phyloP scores from a whole-genome alignment of 2,113 vertebrate genomes.

The Rousettus leschenaultii region DNA sequence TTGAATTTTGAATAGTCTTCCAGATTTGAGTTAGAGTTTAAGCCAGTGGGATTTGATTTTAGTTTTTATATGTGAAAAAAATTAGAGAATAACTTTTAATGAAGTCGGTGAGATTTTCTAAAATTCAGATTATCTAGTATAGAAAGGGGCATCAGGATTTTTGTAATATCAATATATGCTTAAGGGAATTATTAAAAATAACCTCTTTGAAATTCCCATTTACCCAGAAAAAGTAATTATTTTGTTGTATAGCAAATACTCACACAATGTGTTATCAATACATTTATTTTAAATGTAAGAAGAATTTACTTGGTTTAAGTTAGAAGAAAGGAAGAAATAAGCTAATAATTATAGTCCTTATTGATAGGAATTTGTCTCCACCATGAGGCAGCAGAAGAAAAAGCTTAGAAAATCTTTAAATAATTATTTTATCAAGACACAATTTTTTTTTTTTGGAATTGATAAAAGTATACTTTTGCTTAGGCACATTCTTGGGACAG shows the following conservation, averaged over 20 bases:
- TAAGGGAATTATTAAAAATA: conserved; percentile 1
- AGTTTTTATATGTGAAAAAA: background rate
- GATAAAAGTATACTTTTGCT: background rate
- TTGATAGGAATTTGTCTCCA: conserved; percentile 75
- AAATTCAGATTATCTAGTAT: background rate
- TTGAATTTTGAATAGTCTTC: conserved; percentile 81
- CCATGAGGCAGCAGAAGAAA: conserved; percentile 73
- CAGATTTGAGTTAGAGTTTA: conserved; percentile 67
- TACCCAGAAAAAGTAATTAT: background rate
- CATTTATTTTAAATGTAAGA: conserved; percentile 51
- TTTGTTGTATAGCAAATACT: background rate
- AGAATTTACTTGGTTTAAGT: conserved; percentile 13
- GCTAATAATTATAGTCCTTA: conserved; percentile 52
- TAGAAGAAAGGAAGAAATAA: conserved; percentile 42
- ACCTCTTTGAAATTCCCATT: background rate
- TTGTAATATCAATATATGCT: background rate
- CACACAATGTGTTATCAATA: background rate
- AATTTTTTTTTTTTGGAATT: background rate
- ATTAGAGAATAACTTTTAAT: background rate
- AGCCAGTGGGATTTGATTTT: conserved; percentile 8
- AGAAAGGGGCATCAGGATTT: background rate
- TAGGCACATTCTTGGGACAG: background rate
- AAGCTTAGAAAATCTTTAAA: conserved; percentile 55
- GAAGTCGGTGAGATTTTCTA: background rate
- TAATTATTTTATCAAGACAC: conserved; percentile 57